Evolutionary conservation across 2,888 invertebrate genomes (phyloP).

Genomic region (Polydrusus tereticollis): DNA sequence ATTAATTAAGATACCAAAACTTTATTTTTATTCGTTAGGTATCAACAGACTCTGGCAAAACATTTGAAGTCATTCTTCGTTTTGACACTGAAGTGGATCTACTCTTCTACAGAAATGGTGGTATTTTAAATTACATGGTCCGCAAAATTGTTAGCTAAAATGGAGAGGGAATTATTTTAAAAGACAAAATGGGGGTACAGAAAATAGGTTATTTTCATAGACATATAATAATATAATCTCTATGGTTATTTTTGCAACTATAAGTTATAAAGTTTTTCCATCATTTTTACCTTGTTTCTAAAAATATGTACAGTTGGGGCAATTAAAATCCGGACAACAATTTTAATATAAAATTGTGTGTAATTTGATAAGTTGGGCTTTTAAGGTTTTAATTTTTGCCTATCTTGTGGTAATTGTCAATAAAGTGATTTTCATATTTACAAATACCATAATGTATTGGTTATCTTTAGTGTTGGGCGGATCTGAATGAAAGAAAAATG

Average conservation of each 20-base stretch:
- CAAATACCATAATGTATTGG: too few species aligned
- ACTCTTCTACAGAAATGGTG: constrained; percentile 92
- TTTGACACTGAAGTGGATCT: constrained; percentile 99
- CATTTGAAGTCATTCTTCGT: constrained; percentile 84
- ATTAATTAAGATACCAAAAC: background rate
- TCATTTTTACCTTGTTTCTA: too few species aligned
- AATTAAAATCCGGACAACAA: too few species aligned
- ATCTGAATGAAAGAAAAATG: too few species aligned
- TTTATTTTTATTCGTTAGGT: constrained; percentile 68
- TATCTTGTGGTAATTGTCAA: too few species aligned
- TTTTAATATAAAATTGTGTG: background rate
- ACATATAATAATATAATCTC: too few species aligned
- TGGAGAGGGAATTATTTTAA: background rate
- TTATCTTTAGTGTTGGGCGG: too few species aligned
- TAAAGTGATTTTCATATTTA: too few species aligned
- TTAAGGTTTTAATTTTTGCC: too few species aligned
- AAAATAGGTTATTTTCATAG: background rate
- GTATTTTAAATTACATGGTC: constrained; percentile 98
- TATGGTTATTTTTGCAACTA: too few species aligned
- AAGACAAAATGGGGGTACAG: background rate
- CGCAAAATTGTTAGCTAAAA: constrained; percentile 77
- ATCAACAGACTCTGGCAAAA: constrained; percentile 61
- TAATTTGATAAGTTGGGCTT: background rate
- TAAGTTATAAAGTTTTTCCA: too few species aligned
- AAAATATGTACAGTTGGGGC: too few species aligned